Conservation (phyloP, 2,113 vertebrate genomes). For the Zosterops japonicus region DNA sequence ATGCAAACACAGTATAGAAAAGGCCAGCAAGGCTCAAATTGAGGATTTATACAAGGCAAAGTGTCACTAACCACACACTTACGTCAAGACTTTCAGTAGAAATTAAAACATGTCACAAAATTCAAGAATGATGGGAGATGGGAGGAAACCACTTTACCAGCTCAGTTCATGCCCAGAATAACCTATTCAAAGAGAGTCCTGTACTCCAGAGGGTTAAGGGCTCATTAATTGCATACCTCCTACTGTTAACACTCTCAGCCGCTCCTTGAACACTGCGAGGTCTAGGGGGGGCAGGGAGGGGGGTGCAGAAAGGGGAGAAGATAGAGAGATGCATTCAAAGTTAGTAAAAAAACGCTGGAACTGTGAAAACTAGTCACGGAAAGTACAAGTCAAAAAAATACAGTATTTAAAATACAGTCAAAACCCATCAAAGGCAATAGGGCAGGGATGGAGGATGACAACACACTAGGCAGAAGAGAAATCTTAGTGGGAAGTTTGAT, state of each 20-base stretch:
- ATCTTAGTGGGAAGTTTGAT: background rate
- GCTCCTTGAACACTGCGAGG: conserved; percentile 90
- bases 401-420: conserved; percentile 37
- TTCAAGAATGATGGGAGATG: background rate
- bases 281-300: conserved; percentile 82
- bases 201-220: conserved; percentile 60
- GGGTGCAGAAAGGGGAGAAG: conserved; percentile 73
- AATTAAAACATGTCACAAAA: background rate
- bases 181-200: conserved; percentile 73
- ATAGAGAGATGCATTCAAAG: conserved; percentile 70
- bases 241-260: conserved; percentile 92
- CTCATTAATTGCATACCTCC: conserved; percentile 89
- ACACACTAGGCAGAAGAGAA: background rate
- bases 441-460: conserved; percentile 42
- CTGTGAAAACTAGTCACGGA: conserved; percentile 3
- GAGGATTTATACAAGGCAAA: background rate
- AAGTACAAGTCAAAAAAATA: conserved; percentile 34
- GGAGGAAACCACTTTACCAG: conserved; percentile 42
- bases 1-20: background rate
- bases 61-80: background rate
- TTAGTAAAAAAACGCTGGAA: conserved; percentile 64
- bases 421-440: conserved; percentile 5
- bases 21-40: background rate
- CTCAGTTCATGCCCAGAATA: conserved; percentile 65
- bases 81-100: background rate